These are phyloP conservation scores for Psophia crepitans DNA, from an alignment of 2,113 vertebrate species.

Conservation along the genomic window DNA sequence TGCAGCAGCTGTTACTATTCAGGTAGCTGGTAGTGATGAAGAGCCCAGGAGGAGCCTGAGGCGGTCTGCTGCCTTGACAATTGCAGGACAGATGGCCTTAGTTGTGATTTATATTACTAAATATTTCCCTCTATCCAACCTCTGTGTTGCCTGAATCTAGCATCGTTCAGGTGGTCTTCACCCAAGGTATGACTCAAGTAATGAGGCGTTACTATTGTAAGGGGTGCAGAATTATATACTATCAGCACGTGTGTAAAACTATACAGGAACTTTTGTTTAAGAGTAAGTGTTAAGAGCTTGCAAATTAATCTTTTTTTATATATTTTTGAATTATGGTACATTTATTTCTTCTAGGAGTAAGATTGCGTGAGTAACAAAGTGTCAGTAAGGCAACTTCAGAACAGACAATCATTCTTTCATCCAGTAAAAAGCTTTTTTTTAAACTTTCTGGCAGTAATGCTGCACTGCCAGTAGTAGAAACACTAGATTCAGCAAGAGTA, in stretches of 20 bases:
- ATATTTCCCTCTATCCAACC: slow-evolving; percentile 44
- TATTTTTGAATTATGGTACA: neutral
- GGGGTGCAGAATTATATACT: neutral
- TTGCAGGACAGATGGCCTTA: slow-evolving; percentile 66
- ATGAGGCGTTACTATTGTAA: slow-evolving; percentile 2
- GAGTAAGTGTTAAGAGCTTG: neutral
- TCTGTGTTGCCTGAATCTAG: neutral
- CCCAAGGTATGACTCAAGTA: neutral
- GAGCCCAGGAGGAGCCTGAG: slow-evolving; percentile 60
- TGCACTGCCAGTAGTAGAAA: neutral
- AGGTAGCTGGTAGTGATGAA: slow-evolving; percentile 70
- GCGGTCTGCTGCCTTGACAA: slow-evolving; percentile 57
- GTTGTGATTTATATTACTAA: slow-evolving; percentile 56
- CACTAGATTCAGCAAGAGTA: neutral
- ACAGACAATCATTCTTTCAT: neutral
- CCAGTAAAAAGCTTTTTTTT: neutral
- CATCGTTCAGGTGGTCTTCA: slow-evolving; percentile 8
- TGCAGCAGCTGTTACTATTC: slow-evolving; percentile 68
- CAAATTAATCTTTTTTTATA: neutral
- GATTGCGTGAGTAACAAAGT: neutral
- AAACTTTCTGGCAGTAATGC: neutral
- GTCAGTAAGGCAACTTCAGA: neutral
- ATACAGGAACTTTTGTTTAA: neutral
- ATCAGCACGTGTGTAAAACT: neutral
- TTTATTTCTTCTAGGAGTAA: neutral